A percentile compares a stretch with the other conserved stretches of the same genome.
Conservation (phyloP, 2,888 invertebrate genomes). For the Drosophila nr. perissopoda region DNA sequence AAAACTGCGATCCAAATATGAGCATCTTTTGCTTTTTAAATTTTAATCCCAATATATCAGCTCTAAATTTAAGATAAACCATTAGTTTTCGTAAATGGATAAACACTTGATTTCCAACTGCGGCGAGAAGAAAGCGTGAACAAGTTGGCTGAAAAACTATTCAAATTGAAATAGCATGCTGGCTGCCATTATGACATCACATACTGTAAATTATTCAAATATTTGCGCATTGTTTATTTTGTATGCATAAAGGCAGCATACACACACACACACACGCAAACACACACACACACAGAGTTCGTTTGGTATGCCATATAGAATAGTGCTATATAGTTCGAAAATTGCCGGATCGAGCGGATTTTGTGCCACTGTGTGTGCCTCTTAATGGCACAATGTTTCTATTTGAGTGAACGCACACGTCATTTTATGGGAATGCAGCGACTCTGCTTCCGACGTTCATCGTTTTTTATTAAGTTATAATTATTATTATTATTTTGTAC, state of each 20-base stretch:
- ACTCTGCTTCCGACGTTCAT: slow-evolving; percentile 30
- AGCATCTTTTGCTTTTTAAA: neutral
- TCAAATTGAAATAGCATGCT: slow-evolving; percentile 29
- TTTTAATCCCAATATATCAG: slow-evolving; percentile 17
- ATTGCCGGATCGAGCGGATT: slow-evolving; percentile 46
- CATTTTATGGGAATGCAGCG: slow-evolving; percentile 68
- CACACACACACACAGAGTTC: slow-evolving; percentile 14
- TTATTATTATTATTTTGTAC: slow-evolving; percentile 6
- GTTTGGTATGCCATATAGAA: slow-evolving; percentile 47
- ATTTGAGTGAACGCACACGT: slow-evolving; percentile 74
- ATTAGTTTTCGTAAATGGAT: slow-evolving; percentile 15
- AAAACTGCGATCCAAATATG: slow-evolving; percentile 13
- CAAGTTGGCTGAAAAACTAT: slow-evolving; percentile 37
- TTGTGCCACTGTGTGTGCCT: slow-evolving; percentile 32
- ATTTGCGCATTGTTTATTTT: slow-evolving; percentile 61
- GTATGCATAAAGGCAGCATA: slow-evolving; percentile 39
- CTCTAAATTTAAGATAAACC: slow-evolving; percentile 23
- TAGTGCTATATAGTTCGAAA: slow-evolving; percentile 31
- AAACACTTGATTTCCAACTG: slow-evolving; percentile 27
- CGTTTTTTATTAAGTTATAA: slow-evolving; percentile 30
- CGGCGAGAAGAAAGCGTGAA: slow-evolving; percentile 57
- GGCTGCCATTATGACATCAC: slow-evolving; percentile 72
- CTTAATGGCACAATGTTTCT: slow-evolving; percentile 70
- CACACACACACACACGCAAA: slow-evolving; percentile 16
- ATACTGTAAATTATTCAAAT: slow-evolving; percentile 74